Conservation (phyloP, 2,113 vertebrate species). For the Hylia prasina region DNA sequence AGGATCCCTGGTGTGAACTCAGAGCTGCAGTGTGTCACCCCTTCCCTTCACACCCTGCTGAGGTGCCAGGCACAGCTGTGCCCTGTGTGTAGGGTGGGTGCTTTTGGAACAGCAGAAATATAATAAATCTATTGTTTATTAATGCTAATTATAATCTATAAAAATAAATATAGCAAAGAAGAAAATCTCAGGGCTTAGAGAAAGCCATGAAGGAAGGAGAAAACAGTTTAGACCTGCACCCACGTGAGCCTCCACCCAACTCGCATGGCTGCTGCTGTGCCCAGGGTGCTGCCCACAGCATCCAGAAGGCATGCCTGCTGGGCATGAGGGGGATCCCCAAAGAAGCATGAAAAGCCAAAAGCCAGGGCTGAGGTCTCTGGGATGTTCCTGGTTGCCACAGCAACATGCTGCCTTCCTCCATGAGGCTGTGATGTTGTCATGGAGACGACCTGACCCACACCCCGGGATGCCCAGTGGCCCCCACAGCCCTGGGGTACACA, state of each 20-base stretch:
- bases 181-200: neutral
- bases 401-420: neutral
- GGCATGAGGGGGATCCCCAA: neutral
- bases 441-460: neutral
- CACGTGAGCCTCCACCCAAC: neutral
- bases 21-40: fast-evolving
- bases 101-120: neutral
- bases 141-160: neutral
- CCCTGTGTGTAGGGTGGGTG: fast-evolving
- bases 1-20: neutral
- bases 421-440: neutral
- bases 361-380: neutral
- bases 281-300: neutral
- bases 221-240: neutral
- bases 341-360: neutral
- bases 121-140: neutral
- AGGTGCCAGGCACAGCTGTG: neutral
- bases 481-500: too few species aligned
- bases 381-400: neutral
- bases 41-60: fast-evolving
- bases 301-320: neutral
- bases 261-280: fast-evolving
- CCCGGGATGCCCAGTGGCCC: neutral
- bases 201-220: neutral
- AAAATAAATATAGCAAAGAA: neutral